Evolutionary conservation across 2,113 vertebrate genomes (phyloP).

Genomic region (Glaucomys volans): DNA sequence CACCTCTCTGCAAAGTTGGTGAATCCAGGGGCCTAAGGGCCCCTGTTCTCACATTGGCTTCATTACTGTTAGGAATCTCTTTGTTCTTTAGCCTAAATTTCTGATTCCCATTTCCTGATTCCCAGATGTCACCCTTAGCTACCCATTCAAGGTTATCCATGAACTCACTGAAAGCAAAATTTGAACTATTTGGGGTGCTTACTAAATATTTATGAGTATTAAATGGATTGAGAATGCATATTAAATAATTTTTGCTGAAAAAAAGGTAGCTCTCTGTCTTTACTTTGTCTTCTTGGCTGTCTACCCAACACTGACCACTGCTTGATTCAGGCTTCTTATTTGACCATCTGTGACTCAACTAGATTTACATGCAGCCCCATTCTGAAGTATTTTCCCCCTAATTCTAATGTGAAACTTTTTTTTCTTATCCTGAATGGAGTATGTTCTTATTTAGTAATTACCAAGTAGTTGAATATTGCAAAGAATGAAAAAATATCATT

Average conservation of each 20-base stretch:
- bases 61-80: not conserved
- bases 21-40: not conserved
- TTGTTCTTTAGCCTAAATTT: not conserved
- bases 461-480: not conserved
- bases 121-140: not conserved
- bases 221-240: not conserved
- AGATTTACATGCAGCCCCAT: not conserved
- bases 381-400: not conserved
- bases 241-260: slow-evolving; percentile 1
- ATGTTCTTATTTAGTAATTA: slow-evolving; percentile 34
- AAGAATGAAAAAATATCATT: not conserved
- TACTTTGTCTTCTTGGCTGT: not conserved
- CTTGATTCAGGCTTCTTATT: not conserved
- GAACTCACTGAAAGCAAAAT: not conserved
- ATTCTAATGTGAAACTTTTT: not conserved
- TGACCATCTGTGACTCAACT: not conserved
- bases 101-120: not conserved
- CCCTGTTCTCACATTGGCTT: not conserved
- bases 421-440: not conserved
- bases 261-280: not conserved
- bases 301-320: not conserved
- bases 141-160: not conserved
- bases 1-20: not conserved
- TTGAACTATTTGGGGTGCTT: not conserved
- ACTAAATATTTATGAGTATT: slow-evolving; percentile 17